Conservation (phyloP, 2,113 vertebrate species). For the Erinaceus europaeus region DNA sequence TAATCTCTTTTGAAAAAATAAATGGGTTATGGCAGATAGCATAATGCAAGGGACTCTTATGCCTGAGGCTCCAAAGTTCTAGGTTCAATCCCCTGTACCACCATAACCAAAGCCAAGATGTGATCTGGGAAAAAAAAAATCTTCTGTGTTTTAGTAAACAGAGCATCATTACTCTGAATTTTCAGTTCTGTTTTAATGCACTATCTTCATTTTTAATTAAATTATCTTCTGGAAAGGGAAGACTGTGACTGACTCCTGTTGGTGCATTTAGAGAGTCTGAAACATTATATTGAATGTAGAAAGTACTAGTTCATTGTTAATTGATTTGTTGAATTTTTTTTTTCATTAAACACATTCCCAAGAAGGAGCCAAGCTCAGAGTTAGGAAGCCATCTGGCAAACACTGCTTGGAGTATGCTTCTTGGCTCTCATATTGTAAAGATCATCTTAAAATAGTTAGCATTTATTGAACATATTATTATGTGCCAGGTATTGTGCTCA, state of each 20-base stretch:
- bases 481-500: not conserved
- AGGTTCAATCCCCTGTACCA: no score
- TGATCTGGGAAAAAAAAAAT: no score
- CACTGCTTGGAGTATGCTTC: not conserved
- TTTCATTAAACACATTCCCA: not conserved
- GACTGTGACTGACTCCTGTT: not conserved
- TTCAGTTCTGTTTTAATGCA: not conserved
- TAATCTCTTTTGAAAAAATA: no score
- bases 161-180: not conserved
- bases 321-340: conserved; percentile 14
- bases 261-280: not conserved
- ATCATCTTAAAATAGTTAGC: conserved; percentile 12
- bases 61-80: no score
- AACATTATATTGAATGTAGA: not conserved
- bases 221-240: not conserved
- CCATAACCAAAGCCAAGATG: no score
- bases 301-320: not conserved
- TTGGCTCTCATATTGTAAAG: not conserved
- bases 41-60: no score
- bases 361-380: not conserved
- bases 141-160: not conserved
- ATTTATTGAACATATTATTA: not conserved
- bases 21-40: no score
- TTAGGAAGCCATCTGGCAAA: conserved; percentile 1
- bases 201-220: conserved; percentile 10